Evolutionary conservation across 2,888 invertebrate species (phyloP).

Genomic region (Phaedon cochleariae): DNA sequence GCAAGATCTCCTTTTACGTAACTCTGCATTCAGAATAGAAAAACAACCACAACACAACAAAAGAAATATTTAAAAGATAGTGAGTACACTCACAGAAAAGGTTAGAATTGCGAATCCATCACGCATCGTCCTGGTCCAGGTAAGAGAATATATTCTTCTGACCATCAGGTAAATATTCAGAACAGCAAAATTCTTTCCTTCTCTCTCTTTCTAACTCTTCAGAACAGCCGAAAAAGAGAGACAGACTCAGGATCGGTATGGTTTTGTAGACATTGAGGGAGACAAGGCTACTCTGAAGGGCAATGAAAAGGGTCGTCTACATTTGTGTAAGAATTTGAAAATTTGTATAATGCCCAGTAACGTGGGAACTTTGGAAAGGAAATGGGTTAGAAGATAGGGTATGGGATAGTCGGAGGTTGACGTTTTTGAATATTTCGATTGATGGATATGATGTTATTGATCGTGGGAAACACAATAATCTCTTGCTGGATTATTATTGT

Average conservation of each 20-base stretch:
- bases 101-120: constrained; percentile 49
- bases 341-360: constrained; percentile 39
- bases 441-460: constrained; percentile 40
- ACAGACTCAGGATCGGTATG: constrained; percentile 25
- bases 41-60: constrained; percentile 36
- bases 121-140: constrained; percentile 35
- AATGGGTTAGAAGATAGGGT: constrained; percentile 41
- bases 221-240: constrained; percentile 14
- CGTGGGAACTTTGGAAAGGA: constrained; percentile 44
- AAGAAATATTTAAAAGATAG: constrained; percentile 37
- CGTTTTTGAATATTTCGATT: constrained; percentile 38
- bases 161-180: constrained; percentile 33
- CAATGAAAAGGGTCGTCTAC: constrained; percentile 23
- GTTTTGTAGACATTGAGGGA: constrained; percentile 31
- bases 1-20: constrained; percentile 35
- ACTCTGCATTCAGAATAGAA: constrained; percentile 31
- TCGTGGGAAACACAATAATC: constrained; percentile 39
- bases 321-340: constrained; percentile 44
- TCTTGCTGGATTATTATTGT: not conserved
- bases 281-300: constrained; percentile 27
- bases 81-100: constrained; percentile 42
- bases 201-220: constrained; percentile 20
- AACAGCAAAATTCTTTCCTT: constrained; percentile 7
- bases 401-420: constrained; percentile 31
- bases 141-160: constrained; percentile 28